Conservation (phyloP, 2,888 invertebrate species). For the Ptilodon capucinus region DNA sequence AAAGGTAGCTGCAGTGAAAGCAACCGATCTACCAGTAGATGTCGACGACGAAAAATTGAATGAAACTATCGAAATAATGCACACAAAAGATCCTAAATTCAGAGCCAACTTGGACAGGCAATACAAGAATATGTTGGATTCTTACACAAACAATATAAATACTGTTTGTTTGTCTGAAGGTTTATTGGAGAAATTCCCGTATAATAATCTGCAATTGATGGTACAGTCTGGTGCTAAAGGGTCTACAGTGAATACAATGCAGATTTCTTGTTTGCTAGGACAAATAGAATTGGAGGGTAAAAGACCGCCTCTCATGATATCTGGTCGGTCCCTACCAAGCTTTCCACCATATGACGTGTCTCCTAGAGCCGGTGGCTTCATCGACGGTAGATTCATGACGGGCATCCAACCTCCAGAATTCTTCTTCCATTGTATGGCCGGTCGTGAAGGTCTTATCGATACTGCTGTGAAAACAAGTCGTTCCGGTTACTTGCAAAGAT, state of each 20-base stretch:
- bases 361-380: conserved; percentile 97
- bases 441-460: conserved; percentile 99
- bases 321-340: conserved; percentile 95
- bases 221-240: conserved; percentile 99
- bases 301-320: conserved; percentile 96
- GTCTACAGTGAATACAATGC: conserved; percentile 98
- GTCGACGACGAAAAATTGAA: conserved; percentile 83
- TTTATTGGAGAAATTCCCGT: conserved; percentile 93
- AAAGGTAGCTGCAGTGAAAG: conserved; percentile 84
- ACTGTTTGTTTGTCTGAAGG: conserved; percentile 93
- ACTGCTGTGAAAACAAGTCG: conserved; percentile 99
- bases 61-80: conserved; percentile 87
- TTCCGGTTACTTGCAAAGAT: conserved; percentile 98
- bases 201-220: conserved; percentile 99
- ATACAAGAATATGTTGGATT: conserved; percentile 91
- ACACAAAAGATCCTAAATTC: conserved; percentile 88
- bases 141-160: conserved; percentile 95
- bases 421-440: conserved; percentile 99
- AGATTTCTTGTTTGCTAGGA: conserved; percentile 98
- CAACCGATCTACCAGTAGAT: conserved; percentile 86
- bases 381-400: conserved; percentile 97
- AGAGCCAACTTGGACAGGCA: conserved; percentile 91
- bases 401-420: conserved; percentile 99
- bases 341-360: conserved; percentile 94
- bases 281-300: conserved; percentile 99